Evolutionary conservation across 2,888 invertebrate species (phyloP), one percentile per base, ranked within the genome.

Genomic region (Tetanocera ferruginea): DNA sequence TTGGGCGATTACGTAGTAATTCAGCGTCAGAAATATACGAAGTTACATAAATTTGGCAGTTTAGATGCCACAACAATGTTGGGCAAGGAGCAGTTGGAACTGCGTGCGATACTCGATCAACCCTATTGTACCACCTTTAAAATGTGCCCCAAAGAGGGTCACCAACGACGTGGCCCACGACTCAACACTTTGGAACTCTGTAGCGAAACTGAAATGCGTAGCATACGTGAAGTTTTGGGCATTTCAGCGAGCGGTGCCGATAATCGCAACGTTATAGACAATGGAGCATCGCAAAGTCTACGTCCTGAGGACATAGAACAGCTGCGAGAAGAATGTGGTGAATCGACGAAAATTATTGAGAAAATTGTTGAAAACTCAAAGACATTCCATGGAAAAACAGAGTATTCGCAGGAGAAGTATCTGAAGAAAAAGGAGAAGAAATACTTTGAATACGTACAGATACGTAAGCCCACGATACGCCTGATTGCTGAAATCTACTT

Each of bases 391-490:
- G 92, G 93, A 76, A 98, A 98, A 91, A 98, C 98, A 0, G 96
- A 95, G 85, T 98, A 94, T 89, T 95, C 96, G 0, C 96, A 98
- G 89, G 96, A 96, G 83, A 98, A 98, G 88, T 99, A 98, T 89
- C 91, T 98, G 62, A 95, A 95, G 84, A 98, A 98, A 88, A 99
- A 99, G 89, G 96, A 96, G 85, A 95, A 95, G 84, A 98, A 98
- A 90, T 98, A 98, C 90, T 95, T 94, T 86, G 95, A 95, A 85
- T 95, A 94, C 86, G 91, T 97, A 19, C 94, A 94, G 82, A 92
- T 98, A 69, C 91, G 95, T 5, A 93, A 92, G 86, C 98, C 98
- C 0, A 95, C 93, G 52, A 92, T 98, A 77, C 91, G 96, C 66
- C 90, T 96, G n/a, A 89, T 99, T 64, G 91, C 94, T 25, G 96